Base-by-base conservation (phyloP, 30 jellyfish, hydroid and myxozoan species). In the Aurelia coerulea region DNA sequence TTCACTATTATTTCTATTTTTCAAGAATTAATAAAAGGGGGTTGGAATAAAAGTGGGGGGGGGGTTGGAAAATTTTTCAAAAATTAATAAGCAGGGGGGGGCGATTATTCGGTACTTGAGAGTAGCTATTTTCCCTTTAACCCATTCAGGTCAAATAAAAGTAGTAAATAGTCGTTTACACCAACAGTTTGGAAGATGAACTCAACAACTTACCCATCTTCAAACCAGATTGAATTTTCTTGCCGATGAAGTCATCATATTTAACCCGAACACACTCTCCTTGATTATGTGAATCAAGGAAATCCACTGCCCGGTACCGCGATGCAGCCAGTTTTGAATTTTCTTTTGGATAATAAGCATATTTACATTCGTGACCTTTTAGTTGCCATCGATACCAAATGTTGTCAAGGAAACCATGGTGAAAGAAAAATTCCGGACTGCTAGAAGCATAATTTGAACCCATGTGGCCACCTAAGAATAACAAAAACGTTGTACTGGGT, bases 401-500 rank as follows among this genome's bases (percentile, higher is more conserved):
- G 68, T 74, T 52, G 76, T 86, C 95, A 42, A 86, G 79, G 67
- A 74, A 74, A 9, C 71, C 95, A 66, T 86, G 95, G 31, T 86
- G 95, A 10, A 86, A 56, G 39, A 86, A 86, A 78, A 86, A 86
- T 78, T 74, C 95, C 19, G 95, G 95, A n/a, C 90, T 79, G 49
- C 68, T 73, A 0, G 88, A 83, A 15, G 95, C 89, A 32, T 66
- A 56, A 4, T 51, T 76, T 10, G 89, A 63, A 42, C 79, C 65
- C 95, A 86, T 86, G 19, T 53, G 46, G 53, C 95, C 95, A 46
- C 91, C 91, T 82, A 56, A 1, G 19, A 58, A 15, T 18, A 56
- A 60, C 4, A 2, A 11, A 17, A 60, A 17, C 14, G 3, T 60
- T 46, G 53, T 17, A 46, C 56, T 23, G 29, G 29, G 29, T 23